phyloP scores from a whole-genome alignment of 2,113 vertebrate species.

The Bubalus kerabau region DNA sequence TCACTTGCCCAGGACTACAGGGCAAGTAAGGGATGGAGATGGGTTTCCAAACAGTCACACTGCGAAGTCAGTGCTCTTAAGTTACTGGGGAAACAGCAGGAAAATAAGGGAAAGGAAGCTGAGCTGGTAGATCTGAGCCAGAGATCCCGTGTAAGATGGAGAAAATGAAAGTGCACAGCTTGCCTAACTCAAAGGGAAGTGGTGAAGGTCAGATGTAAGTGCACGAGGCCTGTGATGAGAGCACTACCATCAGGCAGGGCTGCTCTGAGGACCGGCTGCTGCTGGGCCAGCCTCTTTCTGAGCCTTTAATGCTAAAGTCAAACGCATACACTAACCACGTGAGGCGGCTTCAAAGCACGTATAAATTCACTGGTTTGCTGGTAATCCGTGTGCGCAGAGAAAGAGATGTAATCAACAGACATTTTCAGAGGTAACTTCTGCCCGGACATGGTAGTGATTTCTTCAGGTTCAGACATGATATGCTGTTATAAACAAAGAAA shows the following conservation, averaged over 20 bases:
- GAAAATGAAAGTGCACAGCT: not conserved
- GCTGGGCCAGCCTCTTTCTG: too few species aligned
- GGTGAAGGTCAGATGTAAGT: not conserved
- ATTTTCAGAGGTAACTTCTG: constrained; percentile 99
- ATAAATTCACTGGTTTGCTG: constrained; percentile 99
- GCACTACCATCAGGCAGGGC: not conserved
- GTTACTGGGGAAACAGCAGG: not conserved
- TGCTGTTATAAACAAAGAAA: constrained; percentile 81
- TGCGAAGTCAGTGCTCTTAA: not conserved
- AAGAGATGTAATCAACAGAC: constrained; percentile 99
- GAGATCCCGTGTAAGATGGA: not conserved
- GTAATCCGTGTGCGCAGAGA: constrained; percentile 99
- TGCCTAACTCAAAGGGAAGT: not conserved
- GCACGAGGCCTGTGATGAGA: rapidly evolving
- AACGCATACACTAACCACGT: constrained; percentile 87
- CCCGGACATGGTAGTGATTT: constrained; percentile 98
- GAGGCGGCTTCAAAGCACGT: constrained; percentile 95
- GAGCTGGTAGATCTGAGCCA: not conserved
- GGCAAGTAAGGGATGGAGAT: not conserved
- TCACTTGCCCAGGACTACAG: not conserved
- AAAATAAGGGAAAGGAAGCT: not conserved
- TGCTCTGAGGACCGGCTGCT: not conserved
- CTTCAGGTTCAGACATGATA: constrained; percentile 99
- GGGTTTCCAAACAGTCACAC: not conserved
- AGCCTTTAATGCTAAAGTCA: not conserved